Base-by-base conservation (phyloP, 1,140 invertebrate species). In the Cyclina sinensis region DNA sequence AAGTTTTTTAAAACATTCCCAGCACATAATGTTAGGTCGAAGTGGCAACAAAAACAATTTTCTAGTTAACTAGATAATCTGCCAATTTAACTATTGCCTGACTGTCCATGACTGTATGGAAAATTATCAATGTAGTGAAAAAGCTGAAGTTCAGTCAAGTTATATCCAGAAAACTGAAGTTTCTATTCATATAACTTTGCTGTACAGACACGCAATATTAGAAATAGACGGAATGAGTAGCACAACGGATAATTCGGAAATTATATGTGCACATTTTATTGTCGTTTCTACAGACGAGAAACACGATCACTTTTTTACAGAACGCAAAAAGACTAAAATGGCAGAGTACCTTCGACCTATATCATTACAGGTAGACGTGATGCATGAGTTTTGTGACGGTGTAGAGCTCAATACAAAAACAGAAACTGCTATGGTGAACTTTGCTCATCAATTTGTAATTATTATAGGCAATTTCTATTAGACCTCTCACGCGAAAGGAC, bases 231-330 rank as follows among this genome's bases (percentile, higher is more conserved):
- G 68, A 21, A 73, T 35, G 7, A 21, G 35, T 35, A 73, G 68
- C 11, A 73, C 68, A 32, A 32, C 14, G 7, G 30, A 4, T 21
- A 73, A 32, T 32, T 32, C 68, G 11, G 30, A 73, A 11, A 73
- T 73, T 35, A 73, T 65, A 9, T 7, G n/a, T 32, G 68, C 14
- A 73, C 68, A 73, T 12, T 73, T 73, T n/a, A 4, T 37, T 21
- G 68, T 73, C 7, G 35, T 73, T 9, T 30, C 24, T 11, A 14
- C 68, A 39, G 68, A 73, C 7, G 35, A 32, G 14, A 73, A 32
- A 32, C 68, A 73, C 35, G 68, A 27, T 39, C 68, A 73, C 9
- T 32, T 30, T 73, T 73, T 73, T n/a, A 35, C 35, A 73, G 14
- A 16, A 9, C 7, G 7, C 16, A 46, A 7, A 46, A 7, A 46